Evolutionary conservation across 2,113 vertebrate species (phyloP), one percentile per base, ranked within the genome.

Genomic region (Clarias magur): DNA sequence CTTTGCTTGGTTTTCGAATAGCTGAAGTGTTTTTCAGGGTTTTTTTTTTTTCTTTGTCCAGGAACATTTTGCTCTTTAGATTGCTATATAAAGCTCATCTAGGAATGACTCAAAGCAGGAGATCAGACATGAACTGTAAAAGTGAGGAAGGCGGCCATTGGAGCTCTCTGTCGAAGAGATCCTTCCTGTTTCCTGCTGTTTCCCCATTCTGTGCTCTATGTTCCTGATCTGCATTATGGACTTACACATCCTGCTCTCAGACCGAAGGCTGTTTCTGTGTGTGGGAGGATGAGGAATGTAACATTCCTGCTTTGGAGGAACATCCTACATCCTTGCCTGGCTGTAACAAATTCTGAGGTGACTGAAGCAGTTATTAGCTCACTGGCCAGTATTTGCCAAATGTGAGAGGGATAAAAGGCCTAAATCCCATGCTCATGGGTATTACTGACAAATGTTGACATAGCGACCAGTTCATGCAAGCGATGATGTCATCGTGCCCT

Each of bases 111-210:
- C 23, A 54, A 75, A 82, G 79, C 88, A 84, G 88, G 85, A 91
- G 65, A 86, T 23, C 63, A 53, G 80, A 60, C n/a, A 16, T 30
- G 56, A 83, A 9, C 56, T 54, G 62, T 85, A 54, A 82, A 30
- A 30, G 78, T 75, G 23, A 91, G 92, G 90, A 93, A 90, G 89
- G 88, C 82, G 85, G 21, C 63, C 87, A 91, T 91, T 86, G 68
- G 90, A 92, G 88, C 89, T 88, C 80, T 68, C 75, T 76, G 78
- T 86, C 67, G 27, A 87, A 87, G 88, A 88, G 80, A 83, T 85
- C 84, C 84, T 93, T 91, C 90, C 91, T 30, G 53, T 62, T 80
- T 72, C 56, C 86, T 56, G 38, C 19, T 78, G 6, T 8, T 80
- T 85, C 54, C 82, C 17, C 4, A 15, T 83, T 89, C 85, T 92